Percentiles rank a stretch among this genome's conserved stretches.
These are phyloP conservation scores for Drosophila eugracilis DNA, from an alignment of 1,140 invertebrate species.

Conservation along the genomic window DNA sequence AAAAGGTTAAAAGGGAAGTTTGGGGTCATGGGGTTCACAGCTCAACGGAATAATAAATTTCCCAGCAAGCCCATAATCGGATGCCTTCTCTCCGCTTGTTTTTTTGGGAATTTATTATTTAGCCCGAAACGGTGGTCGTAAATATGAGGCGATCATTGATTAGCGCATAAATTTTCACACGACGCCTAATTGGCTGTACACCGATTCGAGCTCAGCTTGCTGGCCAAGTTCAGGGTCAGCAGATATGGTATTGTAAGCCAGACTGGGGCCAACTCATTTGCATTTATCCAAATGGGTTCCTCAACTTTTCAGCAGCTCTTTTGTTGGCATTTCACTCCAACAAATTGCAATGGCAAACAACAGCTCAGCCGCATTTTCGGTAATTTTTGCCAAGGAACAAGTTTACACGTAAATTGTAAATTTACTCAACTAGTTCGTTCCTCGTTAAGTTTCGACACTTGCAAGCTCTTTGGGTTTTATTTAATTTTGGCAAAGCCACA, in stretches of 20 bases:
- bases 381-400: constrained; percentile 31
- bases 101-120: constrained; percentile 36
- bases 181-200: constrained; percentile 37
- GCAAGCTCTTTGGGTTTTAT: constrained; percentile 20
- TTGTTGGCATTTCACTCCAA: constrained; percentile 58
- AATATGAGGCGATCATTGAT: constrained; percentile 59
- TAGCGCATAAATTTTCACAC: constrained; percentile 72
- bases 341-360: constrained; percentile 54
- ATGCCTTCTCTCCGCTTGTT: constrained; percentile 17
- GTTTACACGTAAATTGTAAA: constrained; percentile 41
- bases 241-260: constrained; percentile 12
- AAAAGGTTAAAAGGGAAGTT: constrained; percentile 15
- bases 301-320: constrained; percentile 37
- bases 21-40: constrained; percentile 19
- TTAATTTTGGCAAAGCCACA: constrained; percentile 25
- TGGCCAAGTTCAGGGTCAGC: constrained; percentile 67
- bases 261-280: constrained; percentile 34
- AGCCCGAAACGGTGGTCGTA: constrained; percentile 34
- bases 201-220: constrained; percentile 14
- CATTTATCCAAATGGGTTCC: constrained; percentile 34
- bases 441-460: constrained; percentile 41
- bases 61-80: constrained; percentile 25
- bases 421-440: constrained; percentile 38
- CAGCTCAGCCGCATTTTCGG: constrained; percentile 20
- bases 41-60: constrained; percentile 29